Evolutionary conservation across 2,113 vertebrate genomes (phyloP).

Genomic region (Ictalurus punctatus): DNA sequence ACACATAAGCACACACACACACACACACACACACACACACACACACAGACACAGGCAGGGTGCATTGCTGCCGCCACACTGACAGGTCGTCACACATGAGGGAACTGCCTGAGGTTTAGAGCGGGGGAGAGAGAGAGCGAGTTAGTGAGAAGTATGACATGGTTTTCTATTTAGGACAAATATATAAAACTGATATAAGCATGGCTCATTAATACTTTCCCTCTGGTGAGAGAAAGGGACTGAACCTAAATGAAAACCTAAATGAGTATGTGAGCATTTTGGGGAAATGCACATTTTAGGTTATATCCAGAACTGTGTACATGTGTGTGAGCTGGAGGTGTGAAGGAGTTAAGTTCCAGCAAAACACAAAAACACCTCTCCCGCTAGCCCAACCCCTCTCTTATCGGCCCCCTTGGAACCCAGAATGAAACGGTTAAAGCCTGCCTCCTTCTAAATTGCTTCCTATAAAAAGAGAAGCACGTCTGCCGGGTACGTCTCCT

Average conservation of each 20-base stretch:
- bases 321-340: slow-evolving; percentile 29
- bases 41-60: slow-evolving; percentile 63
- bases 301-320: slow-evolving; percentile 1
- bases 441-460: slow-evolving; percentile 83
- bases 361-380: slow-evolving; percentile 42
- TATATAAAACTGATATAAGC: slow-evolving; percentile 25
- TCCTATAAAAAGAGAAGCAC: slow-evolving; percentile 78
- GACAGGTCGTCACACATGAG: slow-evolving; percentile 81
- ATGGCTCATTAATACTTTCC: slow-evolving; percentile 1
- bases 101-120: slow-evolving; percentile 67
- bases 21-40: slow-evolving; percentile 48
- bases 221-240: slow-evolving; percentile 9
- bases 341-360: slow-evolving; percentile 32
- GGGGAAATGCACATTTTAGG: slow-evolving; percentile 9
- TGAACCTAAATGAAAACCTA: background rate
- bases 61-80: slow-evolving; percentile 72
- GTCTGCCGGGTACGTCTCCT: slow-evolving; percentile 76
- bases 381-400: slow-evolving; percentile 17
- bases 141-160: slow-evolving; percentile 26
- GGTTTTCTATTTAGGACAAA: slow-evolving; percentile 26
- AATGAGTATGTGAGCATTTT: background rate
- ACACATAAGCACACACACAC: slow-evolving; percentile 48
- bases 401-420: slow-evolving; percentile 27
- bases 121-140: slow-evolving; percentile 39
- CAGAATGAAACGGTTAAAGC: slow-evolving; percentile 74